phyloP scores from a whole-genome alignment of 2,113 vertebrate species.

The Balaenoptera acutorostrata region DNA sequence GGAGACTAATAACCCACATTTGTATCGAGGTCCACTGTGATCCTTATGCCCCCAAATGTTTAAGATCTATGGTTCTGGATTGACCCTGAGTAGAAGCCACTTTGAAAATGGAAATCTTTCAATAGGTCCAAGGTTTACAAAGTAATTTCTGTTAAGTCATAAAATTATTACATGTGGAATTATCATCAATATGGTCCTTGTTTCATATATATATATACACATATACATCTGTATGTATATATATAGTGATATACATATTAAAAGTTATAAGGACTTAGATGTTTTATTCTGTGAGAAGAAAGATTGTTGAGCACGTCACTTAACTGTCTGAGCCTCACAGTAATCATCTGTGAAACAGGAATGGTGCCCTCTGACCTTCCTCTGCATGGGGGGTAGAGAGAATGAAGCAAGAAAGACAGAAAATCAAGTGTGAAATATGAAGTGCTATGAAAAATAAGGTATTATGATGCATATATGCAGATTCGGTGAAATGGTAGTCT shows the following conservation, averaged over 20 bases:
- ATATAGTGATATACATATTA: background rate
- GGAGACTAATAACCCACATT: background rate
- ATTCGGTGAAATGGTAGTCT: background rate
- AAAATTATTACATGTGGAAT: background rate
- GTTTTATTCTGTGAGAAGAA: background rate
- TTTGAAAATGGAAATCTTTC: background rate
- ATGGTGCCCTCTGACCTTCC: background rate
- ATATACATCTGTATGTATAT: too few relatives aligned
- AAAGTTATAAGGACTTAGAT: background rate
- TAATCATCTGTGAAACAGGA: background rate
- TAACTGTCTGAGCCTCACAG: background rate
- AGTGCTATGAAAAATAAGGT: background rate
- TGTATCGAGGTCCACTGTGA: background rate
- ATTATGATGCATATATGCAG: background rate
- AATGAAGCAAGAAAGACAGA: background rate
- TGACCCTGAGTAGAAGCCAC: background rate
- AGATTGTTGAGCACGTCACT: background rate
- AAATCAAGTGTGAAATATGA: background rate
- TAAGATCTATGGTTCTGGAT: background rate
- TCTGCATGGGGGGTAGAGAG: background rate
- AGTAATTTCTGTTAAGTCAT: background rate
- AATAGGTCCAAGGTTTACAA: background rate
- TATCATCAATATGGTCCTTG: background rate
- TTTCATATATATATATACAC: background rate
- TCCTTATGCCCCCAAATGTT: background rate